Base-by-base conservation (phyloP, 2,888 invertebrate species). In the Cerceris rybyensis region DNA sequence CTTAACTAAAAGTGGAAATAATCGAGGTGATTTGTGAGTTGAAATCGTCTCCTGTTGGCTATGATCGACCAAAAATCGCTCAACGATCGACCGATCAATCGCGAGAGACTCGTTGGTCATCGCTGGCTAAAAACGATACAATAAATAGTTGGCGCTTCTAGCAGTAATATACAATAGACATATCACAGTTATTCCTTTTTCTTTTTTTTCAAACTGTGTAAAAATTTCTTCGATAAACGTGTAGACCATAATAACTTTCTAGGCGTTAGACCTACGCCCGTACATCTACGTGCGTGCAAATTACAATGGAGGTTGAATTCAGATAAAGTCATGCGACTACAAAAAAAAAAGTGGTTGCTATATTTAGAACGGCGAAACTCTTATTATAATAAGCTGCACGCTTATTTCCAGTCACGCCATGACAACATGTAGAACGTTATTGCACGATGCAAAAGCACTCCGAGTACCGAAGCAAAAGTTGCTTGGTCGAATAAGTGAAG, bases 331-430 rank as follows among this genome's bases (percentile, higher is more conserved):
- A 72, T 61, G 72, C 66, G 43, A 67, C 28, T 55, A 54, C 14
- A 54, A 59, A 43, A 68, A 43, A 68, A 46, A 67, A 68, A 63
- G 17, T 39, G 2, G 39, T 59, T 49, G 28, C 70, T 74, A 74
- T 67, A 66, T 70, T 70, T 67, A 63, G 58, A 67, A 14, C 54
- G 58, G 39, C 64, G n/a, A 49, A 59, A 39, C 59, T 61, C 57
- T n/a, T n/a, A n/a, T n/a, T n/a, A n/a, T n/a, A n/a, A 52, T 70
- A 59, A 59, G 28, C 49, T 14, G 59, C 43, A 58, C 60, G 55
- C 43, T 50, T 55, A 50, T 65, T 69, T 70, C 28, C 61, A 60
- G 70, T 70, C 70, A 59, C 70, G 63, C 58, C 60, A 69, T 41
- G 7, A 2, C 7, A 52, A 14, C 7, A 7, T 52, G 14, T 52